Evolutionary conservation across 2,113 vertebrate genomes (phyloP).

Genomic region (Rattus rattus): DNA sequence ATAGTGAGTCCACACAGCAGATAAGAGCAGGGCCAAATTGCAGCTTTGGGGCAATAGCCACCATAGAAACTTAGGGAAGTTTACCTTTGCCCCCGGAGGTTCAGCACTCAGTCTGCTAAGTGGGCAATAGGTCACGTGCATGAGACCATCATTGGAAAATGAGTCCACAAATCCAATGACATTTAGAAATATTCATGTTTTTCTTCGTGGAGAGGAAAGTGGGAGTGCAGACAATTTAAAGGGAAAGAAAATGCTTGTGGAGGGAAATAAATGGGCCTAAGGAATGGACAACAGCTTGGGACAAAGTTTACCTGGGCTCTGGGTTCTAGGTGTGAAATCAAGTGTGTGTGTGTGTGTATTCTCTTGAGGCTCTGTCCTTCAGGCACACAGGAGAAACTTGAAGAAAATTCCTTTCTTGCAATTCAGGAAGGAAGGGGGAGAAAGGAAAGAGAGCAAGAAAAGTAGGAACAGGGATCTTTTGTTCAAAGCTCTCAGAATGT

Average conservation of each 20-base stretch:
- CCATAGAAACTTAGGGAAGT: background rate
- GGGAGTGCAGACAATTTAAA: background rate
- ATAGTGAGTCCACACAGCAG: background rate
- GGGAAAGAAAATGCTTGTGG: background rate
- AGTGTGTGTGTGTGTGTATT: background rate
- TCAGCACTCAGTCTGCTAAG: background rate
- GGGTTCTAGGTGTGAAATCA: background rate
- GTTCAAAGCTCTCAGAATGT: background rate
- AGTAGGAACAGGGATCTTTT: background rate
- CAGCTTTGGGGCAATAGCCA: background rate
- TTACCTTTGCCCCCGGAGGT: background rate
- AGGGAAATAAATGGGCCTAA: background rate
- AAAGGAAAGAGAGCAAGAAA: background rate
- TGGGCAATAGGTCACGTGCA: background rate
- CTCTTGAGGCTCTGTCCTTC: background rate
- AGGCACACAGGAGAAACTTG: background rate
- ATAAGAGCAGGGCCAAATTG: background rate
- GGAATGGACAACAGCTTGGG: background rate
- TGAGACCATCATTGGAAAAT: background rate
- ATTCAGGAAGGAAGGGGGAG: background rate
- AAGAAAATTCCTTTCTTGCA: background rate
- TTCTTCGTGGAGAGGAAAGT: too few relatives aligned
- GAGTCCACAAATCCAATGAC: background rate
- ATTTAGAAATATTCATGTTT: background rate
- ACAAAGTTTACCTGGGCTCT: background rate